Evolutionary conservation across 37 sponge, comb jelly and placozoan genomes (phyloP), one percentile per base, ranked within the genome.

Genomic region (Amphimedon queenslandica): DNA sequence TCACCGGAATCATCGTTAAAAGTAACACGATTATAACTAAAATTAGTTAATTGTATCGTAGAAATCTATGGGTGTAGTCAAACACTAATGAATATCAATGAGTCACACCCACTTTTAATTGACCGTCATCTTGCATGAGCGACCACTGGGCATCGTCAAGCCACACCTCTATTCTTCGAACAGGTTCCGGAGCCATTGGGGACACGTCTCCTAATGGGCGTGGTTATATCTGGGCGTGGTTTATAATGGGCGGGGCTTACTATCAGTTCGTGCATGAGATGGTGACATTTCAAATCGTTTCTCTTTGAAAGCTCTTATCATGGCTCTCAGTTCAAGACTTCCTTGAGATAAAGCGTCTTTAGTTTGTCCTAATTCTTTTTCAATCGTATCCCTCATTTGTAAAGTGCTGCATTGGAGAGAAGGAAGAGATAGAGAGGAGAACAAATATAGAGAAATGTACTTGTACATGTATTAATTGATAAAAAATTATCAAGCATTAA

Each of bases 161-260:
- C 93, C 92, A 96, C 32, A 96, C 79, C 70, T 96, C 96, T 42
- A 89, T 78, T 57, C 94, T 75, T 13, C 71, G 74, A n/a, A 80
- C 73, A 35, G 88, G 80, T 20, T 84, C 84, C 38, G 80, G 51
- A 16, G 41, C 5, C 13, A 40, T 10, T 32, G 40, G n/a, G n/a
- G n/a, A n/a, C n/a, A n/a, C 5, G 4, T 67, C 42, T 23, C 68
- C 68, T 31, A 28, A 6, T 39, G 18, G 68, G 20, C 8, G 64
- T n/a, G 64, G 38, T 13, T 32, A 28, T 27, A 10, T 6, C 5
- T 25, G 28, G 21, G 61, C 5, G 28, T 60, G 61, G 21, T n/a
- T n/a, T n/a, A 47, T 47, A 47, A 47, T 47, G 8, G 13, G 13
- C 13, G 13, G 13, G 53, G 53, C 13, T 47, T 47, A 13, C 13